These are phyloP conservation scores for Ceyx melanurus DNA, from an alignment of 2,113 vertebrate species.

Conservation along the genomic window DNA sequence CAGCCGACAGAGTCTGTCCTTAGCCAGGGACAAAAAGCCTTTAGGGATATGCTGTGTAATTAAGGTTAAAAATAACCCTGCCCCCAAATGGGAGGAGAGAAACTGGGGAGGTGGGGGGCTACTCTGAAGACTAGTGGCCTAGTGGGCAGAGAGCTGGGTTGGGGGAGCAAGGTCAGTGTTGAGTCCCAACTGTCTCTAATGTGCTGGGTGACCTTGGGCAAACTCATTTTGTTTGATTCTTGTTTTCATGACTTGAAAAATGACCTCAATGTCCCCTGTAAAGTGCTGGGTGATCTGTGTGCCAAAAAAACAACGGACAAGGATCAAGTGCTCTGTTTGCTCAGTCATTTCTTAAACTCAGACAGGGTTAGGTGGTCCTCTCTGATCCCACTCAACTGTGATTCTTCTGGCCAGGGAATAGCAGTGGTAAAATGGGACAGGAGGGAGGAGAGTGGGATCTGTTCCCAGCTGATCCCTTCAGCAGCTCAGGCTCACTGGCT, in stretches of 20 bases:
- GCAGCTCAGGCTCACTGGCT: neutral
- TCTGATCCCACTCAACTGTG: neutral
- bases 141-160: neutral
- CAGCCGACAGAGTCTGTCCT: neutral
- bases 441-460: neutral
- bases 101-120: neutral
- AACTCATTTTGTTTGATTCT: neutral
- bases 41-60: neutral
- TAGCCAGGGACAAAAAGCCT: neutral
- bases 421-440: neutral
- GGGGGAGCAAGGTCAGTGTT: neutral
- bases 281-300: neutral
- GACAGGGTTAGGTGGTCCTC: neutral
- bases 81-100: neutral
- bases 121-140: neutral
- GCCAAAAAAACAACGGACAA: neutral
- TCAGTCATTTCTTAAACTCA: neutral
- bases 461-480: neutral
- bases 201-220: neutral
- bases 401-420: neutral
- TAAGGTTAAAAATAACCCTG: neutral
- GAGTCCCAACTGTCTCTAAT: neutral
- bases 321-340: neutral
- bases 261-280: neutral
- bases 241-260: conserved; percentile 3